Evolutionary conservation across 2,888 invertebrate genomes (phyloP).

Genomic region (Oscheius onirici): DNA sequence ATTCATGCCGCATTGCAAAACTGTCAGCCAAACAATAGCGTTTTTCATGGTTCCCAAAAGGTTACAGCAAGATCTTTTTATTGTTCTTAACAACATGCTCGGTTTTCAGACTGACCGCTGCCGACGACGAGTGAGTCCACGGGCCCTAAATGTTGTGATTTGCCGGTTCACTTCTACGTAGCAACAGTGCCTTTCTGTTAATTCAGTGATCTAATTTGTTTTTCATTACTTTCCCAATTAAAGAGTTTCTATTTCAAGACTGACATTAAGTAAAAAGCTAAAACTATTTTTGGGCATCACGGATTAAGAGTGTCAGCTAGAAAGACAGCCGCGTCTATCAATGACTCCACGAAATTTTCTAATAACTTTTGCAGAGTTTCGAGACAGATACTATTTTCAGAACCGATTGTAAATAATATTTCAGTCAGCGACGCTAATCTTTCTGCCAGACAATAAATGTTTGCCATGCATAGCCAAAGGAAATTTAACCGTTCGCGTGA

Average conservation of each 20-base stretch:
- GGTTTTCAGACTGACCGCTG: conserved; percentile 19
- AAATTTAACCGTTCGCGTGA: conserved; percentile 28
- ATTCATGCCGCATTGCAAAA: too few relatives aligned
- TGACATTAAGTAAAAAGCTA: too few relatives aligned
- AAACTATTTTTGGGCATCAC: too few relatives aligned
- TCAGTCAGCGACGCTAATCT: not conserved
- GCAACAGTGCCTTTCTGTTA: not conserved
- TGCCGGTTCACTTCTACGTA: conserved; percentile 4
- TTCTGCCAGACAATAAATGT: not conserved
- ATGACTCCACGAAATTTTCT: too few relatives aligned
- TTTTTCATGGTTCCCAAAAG: too few relatives aligned
- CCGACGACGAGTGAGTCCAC: conserved; percentile 14
- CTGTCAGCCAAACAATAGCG: too few relatives aligned
- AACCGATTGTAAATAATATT: not conserved
- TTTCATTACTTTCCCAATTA: not conserved
- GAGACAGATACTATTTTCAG: too few relatives aligned
- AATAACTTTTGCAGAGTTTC: not conserved
- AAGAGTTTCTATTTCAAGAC: not conserved
- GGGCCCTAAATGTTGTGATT: conserved; percentile 7
- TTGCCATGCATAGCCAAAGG: conserved; percentile 18
- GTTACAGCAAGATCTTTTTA: too few relatives aligned
- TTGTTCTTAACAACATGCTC: not conserved
- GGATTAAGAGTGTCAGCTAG: too few relatives aligned
- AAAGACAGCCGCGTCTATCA: too few relatives aligned
- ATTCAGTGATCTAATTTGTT: conserved; percentile 9